Base-by-base conservation (phyloP, 2,113 vertebrate species). In the Phalacrocorax aristotelis region DNA sequence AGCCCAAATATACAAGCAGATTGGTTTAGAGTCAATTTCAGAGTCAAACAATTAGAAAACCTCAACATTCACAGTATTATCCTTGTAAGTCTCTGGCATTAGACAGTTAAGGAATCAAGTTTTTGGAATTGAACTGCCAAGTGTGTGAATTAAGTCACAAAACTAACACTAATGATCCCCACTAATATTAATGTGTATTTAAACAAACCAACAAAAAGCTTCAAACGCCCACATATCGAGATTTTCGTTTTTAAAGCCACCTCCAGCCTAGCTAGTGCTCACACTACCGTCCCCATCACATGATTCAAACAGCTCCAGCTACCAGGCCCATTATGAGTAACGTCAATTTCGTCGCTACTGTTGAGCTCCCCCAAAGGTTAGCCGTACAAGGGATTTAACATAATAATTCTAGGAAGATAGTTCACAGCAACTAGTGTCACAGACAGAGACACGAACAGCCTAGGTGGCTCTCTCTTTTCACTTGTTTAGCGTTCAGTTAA, bases 391-490 rank as follows among this genome's bases (percentile, higher is more conserved):
- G 34, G 54, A 42, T 36, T 52, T n/a, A 49, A 75, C 25, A 60
- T 52, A 83, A 69, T 15, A 52, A 32, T n/a, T 42, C 84, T 20
- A 19, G 9, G 38, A 86, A 51, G 44, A 42, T 9, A 30, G 29
- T 93, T 83, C 83, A 91, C 81, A 95, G 79, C 66, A 95, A 65
- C 52, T 15, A 32, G 8, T 60, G 77, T 36, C 74, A 87, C 48
- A 68, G 69, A 13, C 34, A 18, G 55, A 23, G 26, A 32, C 51
- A 17, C 22, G 15, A 9, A 40, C 55, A 20, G 54, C n/a, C 23
- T 0, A 16, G 44, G 8, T 2, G 1, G 19, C 11, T 16, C 54
- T 34, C 65, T 54, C 58, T 88, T 68, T 21, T 42, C 46, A 70
- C 20, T 34, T 65, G 60, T 55, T 34, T 54, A 72, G 23, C 7